Conservation (phyloP, 2,888 invertebrate genomes). For the Siphlonurus alternatus region DNA sequence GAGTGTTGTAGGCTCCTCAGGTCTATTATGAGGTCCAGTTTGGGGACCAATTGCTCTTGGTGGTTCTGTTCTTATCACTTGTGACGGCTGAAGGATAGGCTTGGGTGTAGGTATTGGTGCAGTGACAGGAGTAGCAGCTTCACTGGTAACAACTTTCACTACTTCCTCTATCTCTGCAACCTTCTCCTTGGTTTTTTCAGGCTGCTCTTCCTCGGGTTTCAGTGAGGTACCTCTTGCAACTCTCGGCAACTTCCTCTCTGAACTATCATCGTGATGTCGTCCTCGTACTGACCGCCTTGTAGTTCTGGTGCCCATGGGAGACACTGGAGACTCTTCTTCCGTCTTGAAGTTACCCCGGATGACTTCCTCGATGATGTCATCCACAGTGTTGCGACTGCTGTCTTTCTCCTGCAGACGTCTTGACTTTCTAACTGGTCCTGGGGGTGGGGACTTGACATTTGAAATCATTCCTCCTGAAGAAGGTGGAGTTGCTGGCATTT, state of each 20-base stretch:
- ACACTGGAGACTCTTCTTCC: constrained; percentile 35
- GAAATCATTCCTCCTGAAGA: constrained; percentile 14
- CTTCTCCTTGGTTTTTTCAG: neutral
- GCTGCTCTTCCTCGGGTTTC: constrained; percentile 2
- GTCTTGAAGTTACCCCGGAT: constrained; percentile 39
- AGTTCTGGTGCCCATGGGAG: constrained; percentile 16
- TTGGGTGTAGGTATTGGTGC: constrained; percentile 1
- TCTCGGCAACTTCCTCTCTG: constrained; percentile 12
- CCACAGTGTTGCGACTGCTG: constrained; percentile 55
- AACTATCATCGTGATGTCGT: constrained; percentile 5
- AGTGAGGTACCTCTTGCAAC: constrained; percentile 20
- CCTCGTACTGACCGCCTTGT: constrained; percentile 8
- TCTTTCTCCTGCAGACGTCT: constrained; percentile 37
- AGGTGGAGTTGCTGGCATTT: neutral
- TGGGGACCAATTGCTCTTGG: constrained; percentile 17
- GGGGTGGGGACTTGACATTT: constrained; percentile 7
- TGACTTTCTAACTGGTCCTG: constrained; percentile 56
- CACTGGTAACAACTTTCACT: neutral
- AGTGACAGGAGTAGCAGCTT: neutral
- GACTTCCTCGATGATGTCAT: constrained; percentile 81
- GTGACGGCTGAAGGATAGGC: constrained; percentile 42
- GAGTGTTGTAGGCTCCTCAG: constrained; percentile 42
- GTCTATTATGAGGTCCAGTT: constrained; percentile 22
- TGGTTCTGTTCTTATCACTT: constrained; percentile 12
- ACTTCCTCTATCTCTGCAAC: constrained; percentile 4